These are phyloP conservation scores for Coturnix japonica DNA, from an alignment of 2,113 vertebrate species.

Conservation along the genomic window DNA sequence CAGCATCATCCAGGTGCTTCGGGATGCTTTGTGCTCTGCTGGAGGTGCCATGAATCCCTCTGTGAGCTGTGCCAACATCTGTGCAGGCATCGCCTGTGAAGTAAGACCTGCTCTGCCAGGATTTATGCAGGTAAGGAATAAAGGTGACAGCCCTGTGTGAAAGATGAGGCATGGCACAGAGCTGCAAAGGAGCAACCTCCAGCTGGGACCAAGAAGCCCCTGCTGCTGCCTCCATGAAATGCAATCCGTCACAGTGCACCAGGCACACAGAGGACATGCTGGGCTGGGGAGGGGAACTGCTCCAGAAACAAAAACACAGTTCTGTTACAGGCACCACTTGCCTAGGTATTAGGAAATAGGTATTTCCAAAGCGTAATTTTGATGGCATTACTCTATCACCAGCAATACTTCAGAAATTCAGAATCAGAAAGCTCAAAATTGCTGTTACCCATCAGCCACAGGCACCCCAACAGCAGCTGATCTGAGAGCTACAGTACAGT, in stretches of 20 bases:
- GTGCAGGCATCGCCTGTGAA: accelerated
- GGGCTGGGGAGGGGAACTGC: background rate
- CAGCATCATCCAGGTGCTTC: accelerated
- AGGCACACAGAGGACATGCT: accelerated
- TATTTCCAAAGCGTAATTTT: background rate
- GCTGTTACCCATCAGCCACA: background rate
- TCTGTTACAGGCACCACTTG: background rate
- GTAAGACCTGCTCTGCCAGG: background rate
- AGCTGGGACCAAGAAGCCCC: background rate
- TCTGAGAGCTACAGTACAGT: background rate
- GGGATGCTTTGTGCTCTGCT: accelerated
- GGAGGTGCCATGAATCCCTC: accelerated
- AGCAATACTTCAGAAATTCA: background rate
- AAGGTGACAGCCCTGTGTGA: background rate
- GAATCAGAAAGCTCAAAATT: background rate
- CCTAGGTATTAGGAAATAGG: background rate
- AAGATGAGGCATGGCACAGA: background rate
- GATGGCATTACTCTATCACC: background rate
- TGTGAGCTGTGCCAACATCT: background rate
- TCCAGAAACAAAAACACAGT: background rate
- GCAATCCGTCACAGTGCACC: accelerated
- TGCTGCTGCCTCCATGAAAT: accelerated
- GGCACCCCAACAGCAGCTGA: accelerated
- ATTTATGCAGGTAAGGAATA: background rate
- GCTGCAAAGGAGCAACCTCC: background rate